Evolutionary conservation across 2,888 invertebrate species (phyloP), one percentile per base, ranked within the genome.

Genomic region (Tolmerus cingulatus): DNA sequence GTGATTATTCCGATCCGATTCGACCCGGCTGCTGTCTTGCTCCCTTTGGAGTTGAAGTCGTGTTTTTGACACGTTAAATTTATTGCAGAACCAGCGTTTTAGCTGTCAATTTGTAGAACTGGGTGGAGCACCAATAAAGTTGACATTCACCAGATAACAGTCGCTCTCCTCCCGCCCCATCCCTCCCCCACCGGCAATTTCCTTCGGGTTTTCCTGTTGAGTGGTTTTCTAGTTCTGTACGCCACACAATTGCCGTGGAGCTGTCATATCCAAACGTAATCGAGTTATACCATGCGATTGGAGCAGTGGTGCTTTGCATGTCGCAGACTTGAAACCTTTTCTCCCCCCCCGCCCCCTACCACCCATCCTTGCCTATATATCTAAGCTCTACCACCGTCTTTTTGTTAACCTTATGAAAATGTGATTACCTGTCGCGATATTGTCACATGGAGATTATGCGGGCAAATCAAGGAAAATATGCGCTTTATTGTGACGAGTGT

Each of bases 31-130:
- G 19, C 46, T 78, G 78, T 78, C 23, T 78, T 78, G 43, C 40
- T 78, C 78, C 46, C 46, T 78, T 78, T 78, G 78, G 27, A 37
- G 12, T 77, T n/a, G 34, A 8, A 74, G 85, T 85, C 74, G 74
- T 23, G 43, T 85, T 85, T 85, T 85, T 85, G 85, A 85, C 85
- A 74, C 43, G 43, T 74, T 74, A 37, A 84, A 85, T 87, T 87
- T 87, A 87, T 87, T 87, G 87, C 84, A 77, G 82, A 81, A 30
- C 57, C 66, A 77, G 43, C 55, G 78, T 51, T 66, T 84, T 87
- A 82, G 46, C 86, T 88, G 86, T 88, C 88, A 82, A 87, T 88
- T 88, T 88, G 82, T 78, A 66, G 77, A 88, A 81, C 84, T 88
- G 88, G 88, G 88, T 88, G 88, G 88, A 88, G 86, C 74, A 77